Evolutionary conservation across 1,140 invertebrate species (phyloP).

Genomic region (Pseudoatta argentina): DNA sequence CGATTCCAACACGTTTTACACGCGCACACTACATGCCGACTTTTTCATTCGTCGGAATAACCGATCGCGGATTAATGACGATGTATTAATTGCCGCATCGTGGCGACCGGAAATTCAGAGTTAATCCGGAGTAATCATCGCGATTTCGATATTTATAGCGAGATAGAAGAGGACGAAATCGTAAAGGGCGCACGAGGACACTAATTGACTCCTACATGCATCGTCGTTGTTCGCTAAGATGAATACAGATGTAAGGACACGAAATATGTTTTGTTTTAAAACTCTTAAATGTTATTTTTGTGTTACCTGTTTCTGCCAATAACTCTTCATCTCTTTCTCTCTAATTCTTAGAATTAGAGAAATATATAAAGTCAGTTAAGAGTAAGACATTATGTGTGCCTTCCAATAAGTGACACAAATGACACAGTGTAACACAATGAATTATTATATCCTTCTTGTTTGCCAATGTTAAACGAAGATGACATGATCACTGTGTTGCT

Average conservation of each 20-base stretch:
- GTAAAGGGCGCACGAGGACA: neutral
- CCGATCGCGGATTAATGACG: neutral
- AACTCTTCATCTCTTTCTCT: no score
- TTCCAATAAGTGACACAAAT: no score
- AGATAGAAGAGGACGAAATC: neutral
- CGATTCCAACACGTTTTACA: neutral
- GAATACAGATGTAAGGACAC: neutral
- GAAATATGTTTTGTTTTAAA: neutral
- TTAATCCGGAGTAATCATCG: neutral
- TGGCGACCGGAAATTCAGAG: neutral
- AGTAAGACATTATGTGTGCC: no score
- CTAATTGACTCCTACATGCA: neutral
- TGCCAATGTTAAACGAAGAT: no score
- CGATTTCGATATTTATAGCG: neutral
- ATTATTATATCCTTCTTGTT: no score
- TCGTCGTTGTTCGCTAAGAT: neutral
- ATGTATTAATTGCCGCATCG: no score
- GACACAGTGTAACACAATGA: no score
- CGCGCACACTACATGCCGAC: neutral
- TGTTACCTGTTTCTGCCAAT: no score
- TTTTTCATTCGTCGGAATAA: no score
- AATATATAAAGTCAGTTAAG: no score
- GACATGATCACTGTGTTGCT: no score
- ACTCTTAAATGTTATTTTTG: neutral
- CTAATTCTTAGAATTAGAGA: no score